Percentiles rank a stretch among this genome's conserved stretches.
Conservation (phyloP, 2,888 invertebrate genomes). For the Fragum fragum region DNA sequence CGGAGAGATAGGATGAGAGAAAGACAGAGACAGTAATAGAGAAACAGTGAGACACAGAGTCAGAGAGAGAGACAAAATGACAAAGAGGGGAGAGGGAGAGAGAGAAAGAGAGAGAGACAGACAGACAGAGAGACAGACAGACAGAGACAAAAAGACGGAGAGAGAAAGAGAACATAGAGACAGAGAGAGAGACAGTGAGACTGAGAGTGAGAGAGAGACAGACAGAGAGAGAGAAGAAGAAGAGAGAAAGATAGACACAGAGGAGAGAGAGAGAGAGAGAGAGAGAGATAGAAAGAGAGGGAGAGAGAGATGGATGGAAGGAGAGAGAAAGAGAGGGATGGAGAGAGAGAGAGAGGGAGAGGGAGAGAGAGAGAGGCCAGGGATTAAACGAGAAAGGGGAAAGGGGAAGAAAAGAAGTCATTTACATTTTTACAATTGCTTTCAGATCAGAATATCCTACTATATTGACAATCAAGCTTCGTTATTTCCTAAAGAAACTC, state of each 20-base stretch:
- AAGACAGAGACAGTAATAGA: conserved; percentile 46
- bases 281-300: no score
- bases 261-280: no score
- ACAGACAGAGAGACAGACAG: conserved; percentile 25
- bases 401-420: not conserved
- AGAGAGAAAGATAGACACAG: no score
- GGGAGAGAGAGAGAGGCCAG: conserved; percentile 4
- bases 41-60: conserved; percentile 45
- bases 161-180: no score
- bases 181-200: not conserved
- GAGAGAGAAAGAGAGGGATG: no score
- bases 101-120: conserved; percentile 32
- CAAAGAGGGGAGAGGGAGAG: conserved; percentile 27
- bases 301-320: no score
- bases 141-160: no score
- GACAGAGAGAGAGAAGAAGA: conserved; percentile 26
- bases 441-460: no score
- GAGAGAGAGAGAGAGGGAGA: not conserved
- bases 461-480: no score
- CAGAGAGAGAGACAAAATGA: conserved; percentile 29
- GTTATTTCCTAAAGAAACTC: no score
- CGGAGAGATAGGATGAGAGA: conserved; percentile 49
- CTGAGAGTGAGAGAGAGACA: conserved; percentile 16
- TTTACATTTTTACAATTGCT: no score
- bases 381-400: not conserved